Evolutionary conservation across 2,888 invertebrate genomes (phyloP), one percentile per base, ranked within the genome.

Genomic region (Uloborus plumipes): DNA sequence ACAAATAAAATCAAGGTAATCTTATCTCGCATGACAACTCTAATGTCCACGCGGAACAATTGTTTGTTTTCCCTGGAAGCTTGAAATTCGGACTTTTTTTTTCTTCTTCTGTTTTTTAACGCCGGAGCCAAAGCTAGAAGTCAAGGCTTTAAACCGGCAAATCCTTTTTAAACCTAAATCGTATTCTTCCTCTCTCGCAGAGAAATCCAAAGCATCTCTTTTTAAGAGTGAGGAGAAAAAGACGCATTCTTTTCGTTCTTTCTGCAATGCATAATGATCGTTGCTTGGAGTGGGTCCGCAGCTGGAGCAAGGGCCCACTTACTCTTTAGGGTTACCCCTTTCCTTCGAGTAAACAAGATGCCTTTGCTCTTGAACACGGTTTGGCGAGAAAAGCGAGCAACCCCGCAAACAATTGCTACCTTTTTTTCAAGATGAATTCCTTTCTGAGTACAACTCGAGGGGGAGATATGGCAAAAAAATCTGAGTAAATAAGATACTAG

Each of bases 91-190:
- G 59, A 51, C 50, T 66, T 22, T 50, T 26, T 59, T 59, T 66
- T 59, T 69, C 69, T n/a, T 2, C n/a, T 22, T 70, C 64, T 62
- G n/a, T 39, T 59, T 59, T 71, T 61, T 71, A 59, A 61, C 61
- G 58, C 71, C 50, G 26, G 20, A 79, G 78, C 66, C 61, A 72
- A 71, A 78, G 77, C 70, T 71, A 71, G 73, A 81, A 81, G 80
- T 74, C 80, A 81, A 75, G 70, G 80, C 80, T 65, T 81, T 81
- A 81, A 81, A 81, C 74, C 74, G 74, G 80, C 74, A 81, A 81
- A 81, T 81, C 80, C 80, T 74, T 81, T 81, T 81, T 81, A 81
- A 81, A 81, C 74, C 74, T 55, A 81, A 81, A 81, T 81, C 80
- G 80, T 80, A 80, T 80, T 80, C 80, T 81, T 81, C 74, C 59